Evolutionary conservation across 2,113 vertebrate genomes (phyloP), one percentile per base, ranked within the genome.

Genomic region (Cryptomyrus ogoouensis): DNA sequence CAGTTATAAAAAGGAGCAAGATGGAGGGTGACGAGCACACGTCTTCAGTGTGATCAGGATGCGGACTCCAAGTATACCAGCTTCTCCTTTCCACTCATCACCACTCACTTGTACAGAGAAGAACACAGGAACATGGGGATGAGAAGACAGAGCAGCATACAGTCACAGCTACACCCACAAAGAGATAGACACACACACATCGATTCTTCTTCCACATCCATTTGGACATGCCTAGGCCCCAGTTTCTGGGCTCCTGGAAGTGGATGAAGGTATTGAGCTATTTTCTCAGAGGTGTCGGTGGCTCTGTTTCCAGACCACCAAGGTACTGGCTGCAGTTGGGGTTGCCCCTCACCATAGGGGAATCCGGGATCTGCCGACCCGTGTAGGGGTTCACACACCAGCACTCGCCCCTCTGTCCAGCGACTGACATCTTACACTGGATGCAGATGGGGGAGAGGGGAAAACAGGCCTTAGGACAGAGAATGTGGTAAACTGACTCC

Each of bases 351-450:
- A 99, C 95, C 91, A 93, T 97, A 52, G 97, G 97, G 0, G 98
- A 97, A 0, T 95, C 96, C 56, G 97, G 94, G 92, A 98, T 97
- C 94, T 96, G 95, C 91, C 97, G 94, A 87, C 98, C 98, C 0
- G 98, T 98, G 91, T 96, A 94, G 66, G 98, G 98, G 93, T 99
- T 96, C 90, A 99, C 98, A 0, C 98, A 99, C 98, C 98, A 99
- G 93, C 98, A 99, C 94, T 99, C 98, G 0, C 98, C 98, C 35
- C 98, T 96, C 94, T 98, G 98, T 91, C 98, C 98, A 0, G 98
- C 97, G 93, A 97, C 96, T 5, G 98, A 98, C 96, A 99, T 99
- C 97, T 99, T 97, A 94, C 98, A 99, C 98, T 99, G 95, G 83
- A 94, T 95, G 10, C 90, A 87, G 91, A 42, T 3, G 58, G 35